These are phyloP conservation scores for Sebastes wilsoni DNA, from an alignment of 2,797 vertebrate species.

Conservation along the genomic window DNA sequence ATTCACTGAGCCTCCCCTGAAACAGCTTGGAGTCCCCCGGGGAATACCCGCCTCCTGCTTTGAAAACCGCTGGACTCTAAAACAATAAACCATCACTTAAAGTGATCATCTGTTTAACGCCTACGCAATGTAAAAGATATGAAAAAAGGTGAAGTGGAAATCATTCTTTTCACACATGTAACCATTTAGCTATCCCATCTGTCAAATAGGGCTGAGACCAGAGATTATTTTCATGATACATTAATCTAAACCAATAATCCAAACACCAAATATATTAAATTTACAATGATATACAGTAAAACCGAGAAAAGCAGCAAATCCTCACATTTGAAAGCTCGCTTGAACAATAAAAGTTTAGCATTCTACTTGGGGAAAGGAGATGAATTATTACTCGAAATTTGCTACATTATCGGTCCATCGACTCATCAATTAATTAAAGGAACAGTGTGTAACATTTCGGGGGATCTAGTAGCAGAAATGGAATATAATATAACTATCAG, in stretches of 20 bases:
- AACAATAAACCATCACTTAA: neutral
- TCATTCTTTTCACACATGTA: neutral
- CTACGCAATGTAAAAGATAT: neutral
- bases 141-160: neutral
- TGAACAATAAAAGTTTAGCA: neutral
- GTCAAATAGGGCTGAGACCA: neutral
- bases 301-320: neutral
- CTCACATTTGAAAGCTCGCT: neutral
- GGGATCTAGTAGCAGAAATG: too few relatives aligned
- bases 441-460: too few relatives aligned
- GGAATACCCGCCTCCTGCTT: too few relatives aligned
- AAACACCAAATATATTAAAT: neutral
- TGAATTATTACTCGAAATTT: neutral
- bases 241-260: neutral
- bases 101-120: neutral
- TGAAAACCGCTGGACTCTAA: neutral
- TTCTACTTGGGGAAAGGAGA: neutral
- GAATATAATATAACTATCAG: too few relatives aligned
- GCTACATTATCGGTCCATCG: neutral
- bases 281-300: too few relatives aligned
- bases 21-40: too few relatives aligned
- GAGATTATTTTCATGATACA: neutral
- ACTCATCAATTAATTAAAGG: neutral
- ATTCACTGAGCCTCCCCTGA: too few relatives aligned
- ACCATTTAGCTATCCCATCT: neutral